Percentiles rank a stretch among this genome's conserved stretches.
phyloP scores from a whole-genome alignment of 2,797 vertebrate species.

The Danio jaintianensis region DNA sequence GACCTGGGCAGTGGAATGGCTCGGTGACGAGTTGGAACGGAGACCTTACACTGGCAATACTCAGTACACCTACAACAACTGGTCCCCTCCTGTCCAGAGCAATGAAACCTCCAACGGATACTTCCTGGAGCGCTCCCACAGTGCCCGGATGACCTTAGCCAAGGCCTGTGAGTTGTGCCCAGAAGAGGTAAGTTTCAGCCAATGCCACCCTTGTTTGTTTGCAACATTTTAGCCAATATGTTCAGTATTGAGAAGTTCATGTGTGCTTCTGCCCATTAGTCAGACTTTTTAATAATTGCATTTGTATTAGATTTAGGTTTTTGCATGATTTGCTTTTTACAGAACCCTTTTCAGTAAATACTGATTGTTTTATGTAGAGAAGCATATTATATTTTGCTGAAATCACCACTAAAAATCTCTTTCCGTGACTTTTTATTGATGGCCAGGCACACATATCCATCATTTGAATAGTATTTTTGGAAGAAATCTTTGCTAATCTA shows the following conservation, averaged over 20 bases:
- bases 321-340: neutral
- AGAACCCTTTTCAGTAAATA: neutral
- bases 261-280: slow-evolving; percentile 20
- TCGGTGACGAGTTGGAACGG: slow-evolving; percentile 96
- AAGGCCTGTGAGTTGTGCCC: slow-evolving; percentile 99
- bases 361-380: neutral
- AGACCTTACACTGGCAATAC: slow-evolving; percentile 97
- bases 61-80: slow-evolving; percentile 98
- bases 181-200: slow-evolving; percentile 87
- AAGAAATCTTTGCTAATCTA: neutral
- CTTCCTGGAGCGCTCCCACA: slow-evolving; percentile 98
- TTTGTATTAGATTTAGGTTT: neutral
- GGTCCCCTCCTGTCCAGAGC: slow-evolving; percentile 99
- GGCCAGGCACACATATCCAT: neutral
- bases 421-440: neutral
- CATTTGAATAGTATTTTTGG: neutral
- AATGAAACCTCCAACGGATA: slow-evolving; percentile 99
- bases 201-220: neutral
- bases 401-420: neutral
- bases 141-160: slow-evolving; percentile 98
- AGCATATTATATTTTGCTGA: neutral
- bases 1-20: slow-evolving; percentile 99
- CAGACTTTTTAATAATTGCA: neutral
- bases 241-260: slow-evolving; percentile 14
- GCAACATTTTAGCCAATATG: neutral